These are phyloP conservation scores for Eulacestoma nigropectus DNA, from an alignment of 2,113 vertebrate species.

Conservation along the genomic window DNA sequence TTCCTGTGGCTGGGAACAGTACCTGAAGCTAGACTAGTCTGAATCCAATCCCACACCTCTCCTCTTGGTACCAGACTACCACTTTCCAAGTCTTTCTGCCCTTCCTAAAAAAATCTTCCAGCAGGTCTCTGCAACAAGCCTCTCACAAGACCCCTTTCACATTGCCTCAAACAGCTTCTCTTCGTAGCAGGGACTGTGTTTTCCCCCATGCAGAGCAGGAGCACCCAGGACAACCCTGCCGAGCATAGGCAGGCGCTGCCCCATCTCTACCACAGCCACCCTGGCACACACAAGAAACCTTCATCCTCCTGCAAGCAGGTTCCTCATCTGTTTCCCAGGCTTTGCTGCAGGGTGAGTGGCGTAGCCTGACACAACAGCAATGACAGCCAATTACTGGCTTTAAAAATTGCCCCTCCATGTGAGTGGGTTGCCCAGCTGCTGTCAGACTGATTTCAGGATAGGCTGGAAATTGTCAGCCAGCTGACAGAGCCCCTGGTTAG, in stretches of 20 bases:
- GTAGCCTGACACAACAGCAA: not conserved
- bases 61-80: not conserved
- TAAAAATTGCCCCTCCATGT: constrained; percentile 18
- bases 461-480: constrained; percentile 14
- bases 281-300: not conserved
- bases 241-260: rapidly evolving
- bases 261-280: not conserved
- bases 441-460: constrained; percentile 29
- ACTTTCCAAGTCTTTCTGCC: not conserved
- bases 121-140: not conserved
- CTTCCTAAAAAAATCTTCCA: not conserved
- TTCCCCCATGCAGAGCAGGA: not conserved
- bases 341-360: not conserved
- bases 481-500: not conserved
- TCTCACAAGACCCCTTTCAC: not conserved
- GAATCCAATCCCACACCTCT: not conserved
- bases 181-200: not conserved
- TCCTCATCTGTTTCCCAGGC: not conserved
- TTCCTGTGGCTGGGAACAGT: not conserved
- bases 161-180: not conserved
- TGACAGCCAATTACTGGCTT: constrained; percentile 10
- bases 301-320: not conserved
- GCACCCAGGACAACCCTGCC: not conserved
- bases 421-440: not conserved
- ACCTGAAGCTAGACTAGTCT: not conserved